phyloP scores from a whole-genome alignment of 2,113 vertebrate genomes.

The Apaloderma vittatum region DNA sequence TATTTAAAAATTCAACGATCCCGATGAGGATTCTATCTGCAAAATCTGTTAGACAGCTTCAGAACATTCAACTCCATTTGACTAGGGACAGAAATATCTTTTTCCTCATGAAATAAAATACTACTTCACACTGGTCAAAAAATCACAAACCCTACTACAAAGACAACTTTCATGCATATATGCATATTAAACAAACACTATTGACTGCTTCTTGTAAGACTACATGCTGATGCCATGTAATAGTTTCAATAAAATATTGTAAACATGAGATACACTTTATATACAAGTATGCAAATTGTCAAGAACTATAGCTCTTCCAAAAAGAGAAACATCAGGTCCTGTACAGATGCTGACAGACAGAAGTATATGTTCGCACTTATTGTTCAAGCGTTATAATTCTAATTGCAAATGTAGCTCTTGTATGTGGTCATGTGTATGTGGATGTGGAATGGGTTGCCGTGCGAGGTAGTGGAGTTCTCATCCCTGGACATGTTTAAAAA shows the following conservation, averaged over 20 bases:
- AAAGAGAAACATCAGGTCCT: background rate
- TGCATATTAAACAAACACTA: conserved; percentile 6
- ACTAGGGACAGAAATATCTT: background rate
- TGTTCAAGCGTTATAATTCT: background rate
- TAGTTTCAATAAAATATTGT: background rate
- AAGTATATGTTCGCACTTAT: background rate
- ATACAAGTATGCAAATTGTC: background rate
- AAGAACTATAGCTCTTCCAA: background rate
- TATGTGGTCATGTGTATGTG: background rate
- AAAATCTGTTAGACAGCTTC: conserved; percentile 4
- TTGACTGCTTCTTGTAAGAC: background rate
- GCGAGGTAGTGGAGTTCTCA: too few relatives aligned
- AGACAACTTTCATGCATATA: background rate
- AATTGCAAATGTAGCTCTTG: background rate
- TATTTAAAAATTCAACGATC: conserved; percentile 42
- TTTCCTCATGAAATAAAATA: background rate
- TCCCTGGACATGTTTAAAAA: too few relatives aligned
- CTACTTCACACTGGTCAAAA: background rate
- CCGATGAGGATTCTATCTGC: background rate
- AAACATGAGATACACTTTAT: background rate
- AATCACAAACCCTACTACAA: background rate
- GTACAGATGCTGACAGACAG: background rate
- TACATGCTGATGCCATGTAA: background rate
- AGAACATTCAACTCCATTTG: background rate
- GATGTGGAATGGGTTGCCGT: background rate